Evolutionary conservation across 2,797 vertebrate species (phyloP).

Genomic region (Hydrolagus colliei): DNA sequence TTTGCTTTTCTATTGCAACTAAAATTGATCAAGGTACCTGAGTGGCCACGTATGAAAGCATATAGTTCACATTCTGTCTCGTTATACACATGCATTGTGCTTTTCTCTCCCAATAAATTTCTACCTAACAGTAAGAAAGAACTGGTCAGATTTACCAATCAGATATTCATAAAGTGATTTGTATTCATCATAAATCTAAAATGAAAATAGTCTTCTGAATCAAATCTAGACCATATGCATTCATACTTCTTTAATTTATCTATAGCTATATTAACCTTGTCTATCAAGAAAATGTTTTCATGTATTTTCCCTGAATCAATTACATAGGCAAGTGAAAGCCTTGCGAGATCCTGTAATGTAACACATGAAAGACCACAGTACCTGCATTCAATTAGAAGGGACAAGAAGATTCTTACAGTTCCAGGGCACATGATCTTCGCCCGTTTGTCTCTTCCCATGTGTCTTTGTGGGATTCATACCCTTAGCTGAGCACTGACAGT

Average conservation of each 20-base stretch:
- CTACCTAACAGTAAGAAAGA: no score
- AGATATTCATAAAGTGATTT: no score
- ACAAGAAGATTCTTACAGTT: slow-evolving; percentile 12
- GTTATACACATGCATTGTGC: no score
- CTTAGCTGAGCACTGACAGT: not conserved
- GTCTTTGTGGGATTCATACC: not conserved
- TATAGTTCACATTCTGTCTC: no score
- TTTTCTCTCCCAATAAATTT: no score
- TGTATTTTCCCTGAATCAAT: not conserved
- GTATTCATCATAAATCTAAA: no score
- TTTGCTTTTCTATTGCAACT: no score
- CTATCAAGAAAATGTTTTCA: not conserved
- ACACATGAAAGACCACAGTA: not conserved
- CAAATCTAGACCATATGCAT: not conserved
- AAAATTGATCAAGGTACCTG: no score
- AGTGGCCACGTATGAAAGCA: no score
- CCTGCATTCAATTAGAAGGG: not conserved
- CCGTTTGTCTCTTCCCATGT: not conserved
- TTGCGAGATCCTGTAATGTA: not conserved
- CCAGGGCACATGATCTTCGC: not conserved
- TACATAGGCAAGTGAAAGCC: not conserved
- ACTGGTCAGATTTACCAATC: no score
- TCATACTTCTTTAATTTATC: not conserved
- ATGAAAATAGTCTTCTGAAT: no score
- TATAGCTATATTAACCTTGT: not conserved